Base-by-base conservation (phyloP, 2,888 invertebrate genomes). In the Drosophila tanythrix region DNA sequence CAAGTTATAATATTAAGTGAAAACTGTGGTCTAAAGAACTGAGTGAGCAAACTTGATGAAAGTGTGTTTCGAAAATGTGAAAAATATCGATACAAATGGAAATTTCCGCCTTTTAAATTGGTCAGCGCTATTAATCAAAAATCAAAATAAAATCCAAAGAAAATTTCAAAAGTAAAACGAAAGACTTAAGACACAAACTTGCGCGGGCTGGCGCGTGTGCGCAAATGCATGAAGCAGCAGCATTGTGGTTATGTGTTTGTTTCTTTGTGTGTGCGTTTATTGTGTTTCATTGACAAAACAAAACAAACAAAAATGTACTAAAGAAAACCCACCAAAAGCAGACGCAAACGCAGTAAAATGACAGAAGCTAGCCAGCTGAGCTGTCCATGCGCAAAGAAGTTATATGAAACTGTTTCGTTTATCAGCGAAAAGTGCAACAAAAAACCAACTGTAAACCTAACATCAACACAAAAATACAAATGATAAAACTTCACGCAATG, bases 141-240 rank as follows among this genome's bases (percentile, higher is more conserved):
- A 50, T 53, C 67, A 38, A 70, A 52, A 50, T 21, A 48, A 31
- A 61, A 58, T 55, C 43, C 35, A 62, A 29, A 58, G 29, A 63
- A 27, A 70, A 60, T 36, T 50, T 27, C 31, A 27, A 40, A 36
- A 33, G 1, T 25, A 55, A 74, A 79, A 82, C 83, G 62, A 91
- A 90, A 90, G 86, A 88, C 90, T 90, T 76, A 79, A 83, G 89
- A 76, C 75, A 90, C 81, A 83, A 88, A 90, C 88, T 88, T 81
- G 74, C 74, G 73, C 72, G 73, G 56, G 43, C 48, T 82, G 79
- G 65, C 70, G 70, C 89, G 75, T 79, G 75, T 82, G 82, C 82
- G 73, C 78, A 78, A 74, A 66, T 74, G 71, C 82, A 89, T 88
- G 74, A 81, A 79, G 58, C 67, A 62, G 67, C 52, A 62, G 33